phyloP scores from a whole-genome alignment of 2,113 vertebrate genomes.

The Psettodes erumei region DNA sequence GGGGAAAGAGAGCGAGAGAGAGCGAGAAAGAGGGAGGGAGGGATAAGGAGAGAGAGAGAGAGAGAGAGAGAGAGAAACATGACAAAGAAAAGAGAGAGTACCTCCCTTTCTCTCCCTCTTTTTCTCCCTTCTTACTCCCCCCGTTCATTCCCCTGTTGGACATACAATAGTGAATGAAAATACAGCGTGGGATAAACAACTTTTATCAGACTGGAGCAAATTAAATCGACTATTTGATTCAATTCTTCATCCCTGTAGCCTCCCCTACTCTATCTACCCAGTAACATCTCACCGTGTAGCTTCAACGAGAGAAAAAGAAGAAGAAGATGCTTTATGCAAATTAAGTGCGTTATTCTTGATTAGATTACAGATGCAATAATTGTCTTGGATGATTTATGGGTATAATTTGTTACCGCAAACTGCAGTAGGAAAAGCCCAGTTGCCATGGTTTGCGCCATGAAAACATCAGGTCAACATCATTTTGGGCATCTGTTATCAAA shows the following conservation, averaged over 20 bases:
- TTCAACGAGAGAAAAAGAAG: conserved; percentile 12
- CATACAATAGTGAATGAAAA: conserved; percentile 69
- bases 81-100: conserved; percentile 67
- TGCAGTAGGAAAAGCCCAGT: conserved; percentile 48
- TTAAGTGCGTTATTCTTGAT: conserved; percentile 80
- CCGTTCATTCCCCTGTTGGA: conserved; percentile 39
- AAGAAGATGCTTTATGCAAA: conserved; percentile 70
- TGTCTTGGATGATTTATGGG: conserved; percentile 81
- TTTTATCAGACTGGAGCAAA: conserved; percentile 73
- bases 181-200: conserved; percentile 77
- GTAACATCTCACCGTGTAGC: conserved; percentile 48
- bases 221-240: conserved; percentile 74
- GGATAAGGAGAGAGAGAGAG: conserved; percentile 43
- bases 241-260: conserved; percentile 71
- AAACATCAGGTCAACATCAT: conserved; percentile 57
- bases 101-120: conserved; percentile 17
- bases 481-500: conserved; percentile 48
- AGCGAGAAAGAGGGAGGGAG: conserved; percentile 44
- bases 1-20: conserved; percentile 51
- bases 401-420: conserved; percentile 77
- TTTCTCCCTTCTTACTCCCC: conserved; percentile 10
- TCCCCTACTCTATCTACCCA: conserved; percentile 42
- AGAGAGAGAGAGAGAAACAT: conserved; percentile 44
- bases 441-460: conserved; percentile 63
- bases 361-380: conserved; percentile 80